Base-by-base conservation (phyloP, 2,113 vertebrate genomes). In the Lophura nycthemera region DNA sequence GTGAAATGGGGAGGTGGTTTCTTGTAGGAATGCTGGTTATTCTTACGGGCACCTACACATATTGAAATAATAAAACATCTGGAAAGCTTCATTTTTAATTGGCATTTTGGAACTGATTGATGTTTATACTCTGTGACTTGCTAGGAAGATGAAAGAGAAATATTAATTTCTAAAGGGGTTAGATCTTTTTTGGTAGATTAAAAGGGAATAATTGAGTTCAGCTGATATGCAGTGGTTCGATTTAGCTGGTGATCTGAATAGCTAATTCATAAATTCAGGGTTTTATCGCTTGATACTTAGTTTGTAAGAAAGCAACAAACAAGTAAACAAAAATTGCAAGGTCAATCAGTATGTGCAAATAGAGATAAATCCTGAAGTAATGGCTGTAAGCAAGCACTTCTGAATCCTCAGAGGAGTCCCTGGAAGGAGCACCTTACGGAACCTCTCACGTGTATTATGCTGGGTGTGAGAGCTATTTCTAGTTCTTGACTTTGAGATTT, bases 71-170 rank as follows among this genome's bases (percentile, higher is more conserved):
- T 76, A 63, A 85, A 88, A 54, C 9, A 40, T 69, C 52, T 88
- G 50, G 40, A 34, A 92, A 89, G 60, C 64, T 88, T 77, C n/a
- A 43, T 11, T 70, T 93, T 86, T 80, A 88, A 78, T 66, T 43
- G 43, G 15, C 6, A 19, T 72, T 97, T 90, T 38, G 48, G 57
- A 73, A 50, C 50, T 60, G 71, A 76, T 88, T 83, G 47, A 74
- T 88, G 57, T 64, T 92, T 93, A 34, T 85, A 38, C 32, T 78
- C 29, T 64, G 30, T 80, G 88, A 43, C 64, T 71, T 83, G 59
- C 42, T 43, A 74, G 65, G 56, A 61, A 92, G 75, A 92, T 91
- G 57, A 93, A 95, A 91, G 60, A 59, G 69, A 52, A 83, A 42
- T 67, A 43, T 43, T 45, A 47, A 16, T 94, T 92, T 96, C 38